These are phyloP conservation scores for Ethmia dodecea DNA, from an alignment of 2,888 invertebrate genomes.

Conservation along the genomic window DNA sequence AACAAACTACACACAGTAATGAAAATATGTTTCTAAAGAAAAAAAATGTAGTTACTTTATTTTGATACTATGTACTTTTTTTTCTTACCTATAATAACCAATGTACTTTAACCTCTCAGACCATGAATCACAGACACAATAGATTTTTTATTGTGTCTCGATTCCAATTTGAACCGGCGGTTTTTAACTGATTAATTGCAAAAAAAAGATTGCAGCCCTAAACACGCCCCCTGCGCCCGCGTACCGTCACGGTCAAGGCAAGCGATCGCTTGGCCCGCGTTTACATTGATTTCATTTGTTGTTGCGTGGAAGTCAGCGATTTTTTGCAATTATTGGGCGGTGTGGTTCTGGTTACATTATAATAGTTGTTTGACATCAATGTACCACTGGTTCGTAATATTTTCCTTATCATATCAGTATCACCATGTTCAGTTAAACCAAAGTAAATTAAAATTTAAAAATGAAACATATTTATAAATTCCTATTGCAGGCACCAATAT, in stretches of 20 bases:
- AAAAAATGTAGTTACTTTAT: neutral
- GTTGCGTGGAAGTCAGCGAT: neutral
- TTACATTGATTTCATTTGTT: neutral
- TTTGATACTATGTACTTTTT: neutral
- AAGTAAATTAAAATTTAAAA: too few relatives aligned
- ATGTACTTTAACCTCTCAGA: neutral
- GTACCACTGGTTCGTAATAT: too few relatives aligned
- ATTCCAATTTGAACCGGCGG: neutral
- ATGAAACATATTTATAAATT: too few relatives aligned
- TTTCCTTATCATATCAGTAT: too few relatives aligned
- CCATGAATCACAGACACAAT: neutral
- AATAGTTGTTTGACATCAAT: neutral
- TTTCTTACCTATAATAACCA: neutral
- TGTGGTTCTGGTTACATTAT: too few relatives aligned
- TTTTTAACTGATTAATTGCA: too few relatives aligned
- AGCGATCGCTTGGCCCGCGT: slow-evolving; percentile 6
- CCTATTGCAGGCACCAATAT: too few relatives aligned
- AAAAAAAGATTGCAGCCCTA: too few relatives aligned
- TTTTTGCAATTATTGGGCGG: too few relatives aligned
- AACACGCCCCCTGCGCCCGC: slow-evolving; percentile 14
- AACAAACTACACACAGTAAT: too few relatives aligned
- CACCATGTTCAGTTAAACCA: neutral
- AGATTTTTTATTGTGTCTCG: neutral
- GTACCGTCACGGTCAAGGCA: slow-evolving; percentile 40
- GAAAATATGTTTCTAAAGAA: too few relatives aligned